A percentile compares a stretch with the other conserved stretches of the same genome.
Evolutionary conservation across 1,140 invertebrate species (phyloP).

Genomic region (Orussus abietinus): DNA sequence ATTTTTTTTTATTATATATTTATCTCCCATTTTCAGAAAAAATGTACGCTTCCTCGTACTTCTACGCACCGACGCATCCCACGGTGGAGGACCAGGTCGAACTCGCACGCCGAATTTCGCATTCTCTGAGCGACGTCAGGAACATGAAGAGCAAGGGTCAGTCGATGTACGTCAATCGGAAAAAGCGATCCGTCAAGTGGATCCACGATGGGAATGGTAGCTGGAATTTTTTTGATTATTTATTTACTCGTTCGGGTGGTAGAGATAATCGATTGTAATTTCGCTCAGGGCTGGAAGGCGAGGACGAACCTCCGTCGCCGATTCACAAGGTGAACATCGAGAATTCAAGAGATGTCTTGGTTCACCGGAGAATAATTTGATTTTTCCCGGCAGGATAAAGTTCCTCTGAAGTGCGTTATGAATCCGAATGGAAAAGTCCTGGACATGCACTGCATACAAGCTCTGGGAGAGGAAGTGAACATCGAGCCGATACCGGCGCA

Average conservation of each 20-base stretch:
- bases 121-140: conserved; percentile 86
- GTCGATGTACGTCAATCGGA: conserved; percentile 92
- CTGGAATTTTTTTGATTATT: conserved; percentile 14
- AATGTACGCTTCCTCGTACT: conserved; percentile 89
- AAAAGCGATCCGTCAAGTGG: conserved; percentile 91
- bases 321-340: conserved; percentile 32
- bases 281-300: conserved; percentile 34
- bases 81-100: conserved; percentile 94
- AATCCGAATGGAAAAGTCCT: conserved; percentile 73
- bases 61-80: conserved; percentile 87
- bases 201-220: conserved; percentile 81
- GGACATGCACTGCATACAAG: conserved; percentile 63
- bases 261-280: background rate
- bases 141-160: conserved; percentile 90
- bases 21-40: conserved; percentile 63
- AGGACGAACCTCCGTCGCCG: conserved; percentile 37
- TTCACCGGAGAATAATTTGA: background rate
- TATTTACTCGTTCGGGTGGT: conserved; percentile 1
- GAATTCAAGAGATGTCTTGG: background rate
- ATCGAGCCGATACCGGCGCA: conserved; percentile 53
- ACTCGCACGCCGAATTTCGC: conserved; percentile 83
- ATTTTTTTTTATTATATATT: conserved; percentile 14
- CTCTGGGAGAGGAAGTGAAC: conserved; percentile 66
- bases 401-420: conserved; percentile 73
- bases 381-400: conserved; percentile 52